Evolutionary conservation across 2,797 vertebrate genomes (phyloP), one percentile per base, ranked within the genome.

Genomic region (Micromesistius poutassou): DNA sequence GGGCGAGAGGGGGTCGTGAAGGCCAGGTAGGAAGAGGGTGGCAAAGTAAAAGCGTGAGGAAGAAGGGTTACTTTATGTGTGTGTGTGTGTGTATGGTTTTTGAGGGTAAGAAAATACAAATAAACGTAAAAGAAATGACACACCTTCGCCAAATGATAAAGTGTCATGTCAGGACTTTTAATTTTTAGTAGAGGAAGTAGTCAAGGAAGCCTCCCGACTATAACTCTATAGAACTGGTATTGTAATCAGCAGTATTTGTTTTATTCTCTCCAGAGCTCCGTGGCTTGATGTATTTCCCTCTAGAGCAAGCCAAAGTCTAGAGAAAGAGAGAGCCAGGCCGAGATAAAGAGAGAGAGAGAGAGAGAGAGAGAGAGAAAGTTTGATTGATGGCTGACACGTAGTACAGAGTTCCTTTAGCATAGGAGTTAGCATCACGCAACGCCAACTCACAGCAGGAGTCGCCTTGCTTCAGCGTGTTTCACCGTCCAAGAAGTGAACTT

Each of bases 201-300:
- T 77, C 35, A 73, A 80, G 31, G 72, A 78, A 83, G 75, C 82
- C 76, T 73, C 76, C 79, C 76, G 55, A 72, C 81, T 80, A 40
- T 86, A 79, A 79, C 82, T 74, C 74, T 55, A 71, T 79, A 78
- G 76, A 87, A 89, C 84, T 89, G 82, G 82, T 84, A 85, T 81
- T 77, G 81, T 86, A 86, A 89, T 91, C 81, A 87, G 77, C 74
- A 68, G 83, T 81, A 81, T 88, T 82, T 81, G 77, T 55, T 70
- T 30, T 28, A 75, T 10, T 80, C 76, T 31, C 79, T 75, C 78
- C 68, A 38, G 40, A 82, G 72, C 35, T 74, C 31, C 30, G 73
- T 46, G 38, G 35, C 73, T 62, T 77, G 75, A 89, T 87, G 79
- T 68, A 80, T 82, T 78, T 79, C 76, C 75, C 76, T 83, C 80